Percentiles rank a stretch among this genome's conserved stretches.
These are phyloP conservation scores for Setophaga kirtlandii DNA, from an alignment of 2,113 vertebrate species.

Conservation along the genomic window DNA sequence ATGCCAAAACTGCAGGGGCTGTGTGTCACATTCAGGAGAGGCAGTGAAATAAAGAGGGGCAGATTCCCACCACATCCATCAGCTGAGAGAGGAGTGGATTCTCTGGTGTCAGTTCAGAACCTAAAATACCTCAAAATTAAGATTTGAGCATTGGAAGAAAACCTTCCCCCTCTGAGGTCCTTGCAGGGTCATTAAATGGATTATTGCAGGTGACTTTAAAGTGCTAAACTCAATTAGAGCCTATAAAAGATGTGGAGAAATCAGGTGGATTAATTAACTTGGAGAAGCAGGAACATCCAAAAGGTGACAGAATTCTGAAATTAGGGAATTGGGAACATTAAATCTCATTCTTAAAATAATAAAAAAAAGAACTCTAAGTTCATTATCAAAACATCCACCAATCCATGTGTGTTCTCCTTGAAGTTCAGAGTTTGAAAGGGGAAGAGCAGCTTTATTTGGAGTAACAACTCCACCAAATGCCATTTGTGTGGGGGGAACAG, in stretches of 20 bases:
- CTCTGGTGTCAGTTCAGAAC: neutral
- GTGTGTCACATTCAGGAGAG: neutral
- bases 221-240: neutral
- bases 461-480: neutral
- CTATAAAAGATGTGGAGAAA: neutral
- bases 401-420: neutral
- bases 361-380: neutral
- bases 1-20: rapidly evolving
- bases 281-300: neutral
- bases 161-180: neutral
- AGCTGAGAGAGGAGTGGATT: neutral
- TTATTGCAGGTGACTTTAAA: neutral
- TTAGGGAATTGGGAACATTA: neutral
- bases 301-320: conserved; percentile 26
- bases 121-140: neutral
- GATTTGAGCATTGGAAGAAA: neutral
- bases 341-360: neutral
- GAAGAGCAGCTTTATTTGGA: conserved; percentile 34
- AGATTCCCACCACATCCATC: neutral
- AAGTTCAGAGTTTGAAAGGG: neutral
- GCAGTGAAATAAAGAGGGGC: neutral
- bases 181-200: neutral
- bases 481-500: neutral
- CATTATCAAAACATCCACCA: neutral
- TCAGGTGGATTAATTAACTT: conserved; percentile 17